phyloP scores from a whole-genome alignment of 2,888 invertebrate species.

The Smittia sp. region DNA sequence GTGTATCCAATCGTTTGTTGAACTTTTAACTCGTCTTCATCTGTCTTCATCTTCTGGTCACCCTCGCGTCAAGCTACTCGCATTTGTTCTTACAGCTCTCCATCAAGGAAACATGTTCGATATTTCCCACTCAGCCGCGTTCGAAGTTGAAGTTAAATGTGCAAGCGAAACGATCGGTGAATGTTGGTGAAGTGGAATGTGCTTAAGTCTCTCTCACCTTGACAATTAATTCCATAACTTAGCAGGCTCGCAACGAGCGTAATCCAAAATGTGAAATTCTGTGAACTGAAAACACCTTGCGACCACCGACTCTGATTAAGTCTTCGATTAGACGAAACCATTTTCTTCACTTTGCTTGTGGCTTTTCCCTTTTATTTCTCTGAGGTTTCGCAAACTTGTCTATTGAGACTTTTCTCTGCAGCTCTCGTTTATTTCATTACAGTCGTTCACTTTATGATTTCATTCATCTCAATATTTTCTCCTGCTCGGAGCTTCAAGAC shows the following conservation, averaged over 20 bases:
- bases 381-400: background rate
- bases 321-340: background rate
- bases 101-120: background rate
- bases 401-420: background rate
- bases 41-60: no score
- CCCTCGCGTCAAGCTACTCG: no score
- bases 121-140: constrained; percentile 23
- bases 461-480: constrained; percentile 12
- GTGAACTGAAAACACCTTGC: constrained; percentile 23
- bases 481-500: background rate
- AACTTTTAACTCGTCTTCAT: no score
- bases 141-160: constrained; percentile 16
- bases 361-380: background rate
- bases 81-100: background rate
- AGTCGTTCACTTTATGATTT: background rate
- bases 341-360: background rate
- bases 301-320: background rate
- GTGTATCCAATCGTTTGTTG: no score
- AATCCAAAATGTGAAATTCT: constrained; percentile 26
- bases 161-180: constrained; percentile 17
- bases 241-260: constrained; percentile 27
- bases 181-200: constrained; percentile 31
- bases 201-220: constrained; percentile 42
- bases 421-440: background rate
- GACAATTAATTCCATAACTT: constrained; percentile 43